A percentile compares a stretch with the other conserved stretches of the same genome.
Conservation (phyloP, 64 coral and sea anemone genomes). For the Trachythela sp. region DNA sequence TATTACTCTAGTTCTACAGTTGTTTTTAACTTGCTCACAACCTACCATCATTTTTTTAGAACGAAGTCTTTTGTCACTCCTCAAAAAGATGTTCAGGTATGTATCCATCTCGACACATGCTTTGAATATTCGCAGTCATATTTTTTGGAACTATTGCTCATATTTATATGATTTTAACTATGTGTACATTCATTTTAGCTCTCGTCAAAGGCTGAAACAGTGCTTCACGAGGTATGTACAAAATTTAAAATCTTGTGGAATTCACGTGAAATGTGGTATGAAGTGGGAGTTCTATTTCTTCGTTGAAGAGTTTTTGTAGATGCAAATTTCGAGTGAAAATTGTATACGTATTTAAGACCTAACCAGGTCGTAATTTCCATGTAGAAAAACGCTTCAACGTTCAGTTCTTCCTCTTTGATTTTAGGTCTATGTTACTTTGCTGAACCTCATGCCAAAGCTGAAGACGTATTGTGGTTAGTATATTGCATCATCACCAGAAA, state of each 20-base stretch:
- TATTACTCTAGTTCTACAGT: neutral
- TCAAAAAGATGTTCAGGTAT: constrained; percentile 93
- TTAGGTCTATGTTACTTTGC: constrained; percentile 1
- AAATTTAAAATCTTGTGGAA: neutral
- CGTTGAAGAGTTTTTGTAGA: neutral
- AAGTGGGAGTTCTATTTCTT: no score
- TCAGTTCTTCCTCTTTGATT: neutral
- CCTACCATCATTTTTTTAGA: constrained; percentile 16
- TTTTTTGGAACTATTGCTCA: neutral
- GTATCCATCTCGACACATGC: neutral
- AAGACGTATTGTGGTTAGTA: neutral
- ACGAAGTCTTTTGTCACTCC: constrained; percentile 82
- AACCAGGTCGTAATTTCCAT: no score
- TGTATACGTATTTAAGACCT: no score
- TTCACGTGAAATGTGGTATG: no score
- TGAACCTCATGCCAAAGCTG: neutral
- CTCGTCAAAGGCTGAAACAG: constrained; percentile 57
- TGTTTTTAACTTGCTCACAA: neutral
- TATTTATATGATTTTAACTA: neutral
- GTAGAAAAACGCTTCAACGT: neutral
- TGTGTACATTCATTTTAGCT: constrained; percentile 52
- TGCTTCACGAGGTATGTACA: constrained; percentile 66
- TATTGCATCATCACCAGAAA: no score
- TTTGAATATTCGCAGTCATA: neutral
- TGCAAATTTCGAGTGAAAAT: neutral